Conservation (phyloP, 2,113 vertebrate species). For the Brachypteracias leptosomus region DNA sequence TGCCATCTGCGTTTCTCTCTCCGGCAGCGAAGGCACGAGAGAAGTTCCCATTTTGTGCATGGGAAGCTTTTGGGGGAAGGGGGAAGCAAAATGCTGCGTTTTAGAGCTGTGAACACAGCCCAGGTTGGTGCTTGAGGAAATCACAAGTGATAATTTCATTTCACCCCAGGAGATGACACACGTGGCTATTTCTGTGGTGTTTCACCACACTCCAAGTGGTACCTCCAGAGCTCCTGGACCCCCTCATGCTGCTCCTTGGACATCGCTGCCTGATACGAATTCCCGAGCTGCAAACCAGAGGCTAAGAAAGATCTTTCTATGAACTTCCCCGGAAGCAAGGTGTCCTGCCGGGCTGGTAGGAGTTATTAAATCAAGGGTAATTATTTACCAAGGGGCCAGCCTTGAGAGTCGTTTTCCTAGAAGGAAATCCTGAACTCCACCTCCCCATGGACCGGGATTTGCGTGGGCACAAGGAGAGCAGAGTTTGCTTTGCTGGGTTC, state of each 20-base stretch:
- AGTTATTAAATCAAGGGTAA: constrained; percentile 1
- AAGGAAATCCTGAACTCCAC: neutral
- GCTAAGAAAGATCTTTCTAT: neutral
- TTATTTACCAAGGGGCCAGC: constrained; percentile 9
- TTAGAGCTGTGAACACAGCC: fast-evolving
- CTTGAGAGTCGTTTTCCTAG: neutral
- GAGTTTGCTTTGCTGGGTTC: neutral
- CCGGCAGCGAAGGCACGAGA: fast-evolving
- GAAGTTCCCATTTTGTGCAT: fast-evolving
- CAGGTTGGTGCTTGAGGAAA: neutral
- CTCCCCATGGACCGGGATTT: neutral
- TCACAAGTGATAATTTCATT: fast-evolving
- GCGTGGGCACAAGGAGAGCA: fast-evolving
- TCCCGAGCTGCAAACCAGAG: neutral
- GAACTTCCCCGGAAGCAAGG: neutral
- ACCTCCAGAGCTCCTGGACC: neutral
- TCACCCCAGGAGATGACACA: fast-evolving
- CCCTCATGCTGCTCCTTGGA: neutral
- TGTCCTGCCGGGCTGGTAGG: constrained; percentile 6
- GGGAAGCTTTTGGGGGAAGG: neutral
- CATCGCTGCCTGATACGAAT: neutral
- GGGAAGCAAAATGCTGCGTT: neutral
- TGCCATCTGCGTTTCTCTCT: neutral
- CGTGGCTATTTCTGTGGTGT: fast-evolving
- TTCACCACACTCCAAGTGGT: fast-evolving